phyloP scores from a whole-genome alignment of 92 coral and sea anemone genomes.

The Bergia sp. region DNA sequence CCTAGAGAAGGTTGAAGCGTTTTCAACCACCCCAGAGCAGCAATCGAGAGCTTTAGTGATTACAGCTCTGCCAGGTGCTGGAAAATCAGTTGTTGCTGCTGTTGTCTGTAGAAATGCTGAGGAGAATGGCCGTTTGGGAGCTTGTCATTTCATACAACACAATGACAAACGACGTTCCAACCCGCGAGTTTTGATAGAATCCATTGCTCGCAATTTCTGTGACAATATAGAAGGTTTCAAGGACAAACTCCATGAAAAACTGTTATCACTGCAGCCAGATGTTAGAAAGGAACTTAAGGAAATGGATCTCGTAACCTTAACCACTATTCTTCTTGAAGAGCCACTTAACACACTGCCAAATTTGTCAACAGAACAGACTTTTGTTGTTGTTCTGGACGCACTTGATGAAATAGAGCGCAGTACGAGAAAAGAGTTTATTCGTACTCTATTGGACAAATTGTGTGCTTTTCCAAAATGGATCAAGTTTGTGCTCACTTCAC shows the following conservation, averaged over 20 bases:
- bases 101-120: no score
- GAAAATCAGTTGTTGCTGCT: no score
- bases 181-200: not conserved
- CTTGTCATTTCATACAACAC: no score
- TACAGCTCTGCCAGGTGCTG: no score
- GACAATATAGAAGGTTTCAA: not conserved
- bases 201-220: not conserved
- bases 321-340: not conserved
- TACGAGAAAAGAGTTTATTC: not conserved
- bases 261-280: not conserved
- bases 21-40: conserved; percentile 13
- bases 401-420: conserved; percentile 6
- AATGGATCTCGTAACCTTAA: not conserved
- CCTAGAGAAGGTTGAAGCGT: conserved; percentile 35
- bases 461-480: not conserved
- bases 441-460: not conserved
- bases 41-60: conserved; percentile 53
- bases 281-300: not conserved
- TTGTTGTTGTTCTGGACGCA: not conserved
- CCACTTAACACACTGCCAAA: not conserved
- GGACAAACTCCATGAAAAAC: not conserved
- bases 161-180: no score
- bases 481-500: not conserved
- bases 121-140: no score
- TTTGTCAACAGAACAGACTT: not conserved